Percentiles rank a stretch among this genome's conserved stretches.
Evolutionary conservation across 2,888 invertebrate genomes (phyloP).

Genomic region (Gisinianus flammeolus): DNA sequence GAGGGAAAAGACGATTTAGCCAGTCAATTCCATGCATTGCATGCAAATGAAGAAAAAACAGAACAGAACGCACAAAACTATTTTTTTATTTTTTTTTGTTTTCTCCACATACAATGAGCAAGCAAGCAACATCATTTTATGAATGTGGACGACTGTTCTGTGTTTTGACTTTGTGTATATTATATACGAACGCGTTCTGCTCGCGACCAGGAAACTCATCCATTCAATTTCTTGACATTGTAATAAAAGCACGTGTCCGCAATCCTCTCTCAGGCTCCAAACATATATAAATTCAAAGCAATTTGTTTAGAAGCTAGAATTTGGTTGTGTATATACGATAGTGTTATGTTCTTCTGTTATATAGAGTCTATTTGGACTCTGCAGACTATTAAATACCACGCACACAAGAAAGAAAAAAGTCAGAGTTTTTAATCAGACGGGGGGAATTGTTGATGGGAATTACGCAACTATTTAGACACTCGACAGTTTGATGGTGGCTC

Average conservation of each 20-base stretch:
- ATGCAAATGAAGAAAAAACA: neutral
- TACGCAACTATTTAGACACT: constrained; percentile 8
- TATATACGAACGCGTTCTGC: too few relatives aligned
- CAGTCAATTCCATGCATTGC: neutral
- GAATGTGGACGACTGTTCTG: neutral
- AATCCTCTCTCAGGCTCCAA: too few relatives aligned
- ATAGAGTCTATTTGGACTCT: too few relatives aligned
- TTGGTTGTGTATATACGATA: too few relatives aligned
- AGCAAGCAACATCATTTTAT: neutral
- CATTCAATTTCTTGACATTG: constrained; percentile 24
- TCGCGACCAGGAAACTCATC: neutral
- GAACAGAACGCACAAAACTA: neutral
- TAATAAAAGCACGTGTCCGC: constrained; percentile 27
- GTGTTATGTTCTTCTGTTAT: too few relatives aligned
- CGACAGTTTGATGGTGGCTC: neutral
- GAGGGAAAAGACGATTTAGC: neutral
- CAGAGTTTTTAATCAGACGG: constrained; percentile 4
- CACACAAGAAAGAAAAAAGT: too few relatives aligned
- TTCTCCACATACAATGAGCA: neutral
- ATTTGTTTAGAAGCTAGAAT: constrained; percentile 7
- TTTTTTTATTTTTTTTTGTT: neutral
- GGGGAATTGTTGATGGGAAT: neutral
- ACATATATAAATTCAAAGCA: constrained; percentile 16
- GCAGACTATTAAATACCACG: too few relatives aligned
- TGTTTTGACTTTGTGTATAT: neutral